Percentiles rank a stretch among this genome's conserved stretches.
Evolutionary conservation across 2,797 vertebrate species (phyloP).

Genomic region (Argyrosomus regius): DNA sequence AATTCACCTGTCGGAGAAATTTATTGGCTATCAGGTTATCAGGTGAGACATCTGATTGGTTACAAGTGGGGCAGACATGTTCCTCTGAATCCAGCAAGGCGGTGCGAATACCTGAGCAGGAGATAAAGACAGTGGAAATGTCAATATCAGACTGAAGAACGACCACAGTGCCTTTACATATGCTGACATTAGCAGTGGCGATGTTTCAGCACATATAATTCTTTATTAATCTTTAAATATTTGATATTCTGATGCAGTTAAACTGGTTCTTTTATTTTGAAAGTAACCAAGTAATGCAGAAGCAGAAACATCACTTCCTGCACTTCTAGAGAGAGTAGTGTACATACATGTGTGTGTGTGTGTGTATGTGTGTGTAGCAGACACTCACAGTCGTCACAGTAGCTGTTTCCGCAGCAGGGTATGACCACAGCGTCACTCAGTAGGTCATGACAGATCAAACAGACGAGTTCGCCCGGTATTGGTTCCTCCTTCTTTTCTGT

Average conservation of each 20-base stretch:
- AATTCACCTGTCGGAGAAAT: conserved; percentile 94
- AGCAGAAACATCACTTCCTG: not conserved
- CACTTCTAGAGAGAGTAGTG: not conserved
- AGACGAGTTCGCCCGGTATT: conserved; percentile 93
- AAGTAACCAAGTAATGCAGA: not conserved
- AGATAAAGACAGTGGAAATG: not conserved
- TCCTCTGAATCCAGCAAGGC: conserved; percentile 95
- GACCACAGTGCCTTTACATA: not conserved
- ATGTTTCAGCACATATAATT: not conserved
- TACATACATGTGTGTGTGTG: not conserved
- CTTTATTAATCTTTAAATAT: not conserved
- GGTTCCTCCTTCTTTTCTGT: conserved; percentile 90
- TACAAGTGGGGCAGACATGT: conserved; percentile 94
- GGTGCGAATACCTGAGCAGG: conserved; percentile 91
- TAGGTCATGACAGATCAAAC: conserved; percentile 95
- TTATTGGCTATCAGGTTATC: conserved; percentile 97
- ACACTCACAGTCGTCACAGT: conserved; percentile 97
- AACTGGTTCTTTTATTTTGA: not conserved
- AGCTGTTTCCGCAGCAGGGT: conserved; percentile 98
- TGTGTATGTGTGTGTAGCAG: conserved; percentile 1
- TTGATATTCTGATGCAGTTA: not conserved
- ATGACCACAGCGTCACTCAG: conserved; percentile 96
- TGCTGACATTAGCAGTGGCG: not conserved
- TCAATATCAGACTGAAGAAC: not conserved
- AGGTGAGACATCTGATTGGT: conserved; percentile 93